Base-by-base conservation (phyloP, 2,113 vertebrate genomes). In the Macquaria ambigua region DNA sequence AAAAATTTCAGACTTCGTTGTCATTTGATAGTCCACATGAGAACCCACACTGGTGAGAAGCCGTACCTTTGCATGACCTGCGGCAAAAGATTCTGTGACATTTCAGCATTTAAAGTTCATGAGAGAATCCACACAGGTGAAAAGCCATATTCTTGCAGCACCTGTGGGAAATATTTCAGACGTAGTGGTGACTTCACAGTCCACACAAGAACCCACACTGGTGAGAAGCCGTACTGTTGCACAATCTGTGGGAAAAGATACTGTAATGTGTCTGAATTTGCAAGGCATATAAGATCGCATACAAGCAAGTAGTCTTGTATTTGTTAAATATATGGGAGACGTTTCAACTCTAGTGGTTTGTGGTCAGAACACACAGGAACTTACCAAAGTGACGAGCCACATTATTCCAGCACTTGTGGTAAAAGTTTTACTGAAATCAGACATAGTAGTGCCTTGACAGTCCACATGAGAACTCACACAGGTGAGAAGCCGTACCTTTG, bases 401-500 rank as follows among this genome's bases (percentile, higher is more conserved):
- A 18, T 68, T 15, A 48, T 9, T 28, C 11, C 7, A 62, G 59
- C 15, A 34, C 15, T 34, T 20, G 6, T 62, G 7, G 16, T 15
- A 34, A 62, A 34, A 18, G 8, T 37, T 20, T 20, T 21, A 62
- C 15, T 20, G 3, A 18, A 62, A 31, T 34, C n/a, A 31, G n/a
- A 5, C 7, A 41, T 0, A 63, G 10, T 23, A 4, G 46, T 48
- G 4, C 4, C 0, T 7, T 80, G 23, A 74, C 43, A 31, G 48
- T 67, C 3, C 83, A 80, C 58, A 73, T 62, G 43, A 84, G 68
- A 23, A 74, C 25, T 8, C 77, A 84, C 48, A 68, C 76, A 10
- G 72, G 61, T 14, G 56, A 79, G 59, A 79, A 68, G 62, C 63
- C 77, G 6, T 84, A 68, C 12, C 11, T 6, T 21, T 84, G 70